phyloP scores from a whole-genome alignment of 2,797 vertebrate species.

The Borostomias antarcticus region DNA sequence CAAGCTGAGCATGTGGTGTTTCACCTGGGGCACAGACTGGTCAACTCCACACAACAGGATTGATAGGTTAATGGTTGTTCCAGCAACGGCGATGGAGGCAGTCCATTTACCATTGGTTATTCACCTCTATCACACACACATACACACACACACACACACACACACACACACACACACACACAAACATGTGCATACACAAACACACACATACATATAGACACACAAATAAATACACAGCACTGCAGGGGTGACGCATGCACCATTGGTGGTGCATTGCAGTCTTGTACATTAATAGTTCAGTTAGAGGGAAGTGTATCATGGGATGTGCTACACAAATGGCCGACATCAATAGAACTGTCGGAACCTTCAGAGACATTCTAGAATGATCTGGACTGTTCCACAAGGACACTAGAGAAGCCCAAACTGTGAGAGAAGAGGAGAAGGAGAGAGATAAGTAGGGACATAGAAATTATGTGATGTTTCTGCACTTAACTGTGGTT shows the following conservation, averaged over 20 bases:
- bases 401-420: too few species aligned
- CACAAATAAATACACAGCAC: neutral
- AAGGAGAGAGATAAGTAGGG: too few species aligned
- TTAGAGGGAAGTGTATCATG: neutral
- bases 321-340: too few species aligned
- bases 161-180: slow-evolving; percentile 9
- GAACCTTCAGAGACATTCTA: too few species aligned
- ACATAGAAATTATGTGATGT: too few species aligned
- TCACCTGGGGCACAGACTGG: slow-evolving; percentile 4
- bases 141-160: slow-evolving; percentile 1
- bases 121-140: slow-evolving; percentile 32
- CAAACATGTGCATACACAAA: slow-evolving; percentile 15
- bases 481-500: too few species aligned
- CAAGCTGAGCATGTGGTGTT: neutral
- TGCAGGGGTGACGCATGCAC: neutral
- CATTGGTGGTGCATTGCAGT: neutral
- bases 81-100: slow-evolving; percentile 35
- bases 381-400: too few species aligned
- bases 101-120: slow-evolving; percentile 67
- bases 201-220: slow-evolving; percentile 1
- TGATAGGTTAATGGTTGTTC: slow-evolving; percentile 33
- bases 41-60: slow-evolving; percentile 13
- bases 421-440: too few species aligned
- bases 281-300: neutral
- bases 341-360: too few species aligned